phyloP scores from a whole-genome alignment of 1,140 invertebrate species.

The Trichonephila inaurata region DNA sequence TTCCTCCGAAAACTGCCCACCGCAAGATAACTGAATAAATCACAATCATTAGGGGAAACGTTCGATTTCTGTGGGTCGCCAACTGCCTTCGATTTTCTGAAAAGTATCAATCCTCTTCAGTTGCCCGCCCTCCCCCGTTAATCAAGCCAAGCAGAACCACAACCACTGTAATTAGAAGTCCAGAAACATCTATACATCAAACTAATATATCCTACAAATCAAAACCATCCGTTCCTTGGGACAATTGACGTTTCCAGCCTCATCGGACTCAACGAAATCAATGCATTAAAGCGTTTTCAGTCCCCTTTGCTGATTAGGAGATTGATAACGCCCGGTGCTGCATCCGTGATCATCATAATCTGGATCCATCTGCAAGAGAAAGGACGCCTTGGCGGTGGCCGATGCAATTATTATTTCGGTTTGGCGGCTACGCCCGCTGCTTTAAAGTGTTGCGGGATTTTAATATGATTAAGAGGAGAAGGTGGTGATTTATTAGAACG shows the following conservation, averaged over 20 bases:
- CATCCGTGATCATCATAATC: conserved; percentile 51
- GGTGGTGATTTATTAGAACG: conserved; percentile 46
- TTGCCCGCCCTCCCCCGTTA: conserved; percentile 4
- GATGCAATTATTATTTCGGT: conserved; percentile 70
- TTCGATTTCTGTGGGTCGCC: conserved; percentile 28
- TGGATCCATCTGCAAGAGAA: conserved; percentile 46
- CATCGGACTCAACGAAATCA: conserved; percentile 66
- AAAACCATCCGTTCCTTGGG: conserved; percentile 67
- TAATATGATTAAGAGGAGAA: conserved; percentile 59
- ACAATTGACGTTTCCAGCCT: conserved; percentile 62
- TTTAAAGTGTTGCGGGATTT: conserved; percentile 34
- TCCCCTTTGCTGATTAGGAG: conserved; percentile 53
- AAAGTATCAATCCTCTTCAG: conserved; percentile 71
- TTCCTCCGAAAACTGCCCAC: conserved; percentile 42
- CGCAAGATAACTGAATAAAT: conserved; percentile 64
- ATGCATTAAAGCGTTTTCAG: conserved; percentile 53
- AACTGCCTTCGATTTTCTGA: conserved; percentile 48
- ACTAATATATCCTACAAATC: conserved; percentile 75
- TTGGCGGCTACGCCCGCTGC: not conserved
- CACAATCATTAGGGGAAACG: conserved; percentile 58
- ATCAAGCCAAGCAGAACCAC: conserved; percentile 67
- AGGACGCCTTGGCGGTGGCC: conserved; percentile 21
- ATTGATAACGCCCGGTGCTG: conserved; percentile 53
- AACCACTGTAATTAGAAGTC: conserved; percentile 71
- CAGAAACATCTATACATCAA: conserved; percentile 76